Conservation (phyloP, 2,113 vertebrate species). For the Platanista minor region DNA sequence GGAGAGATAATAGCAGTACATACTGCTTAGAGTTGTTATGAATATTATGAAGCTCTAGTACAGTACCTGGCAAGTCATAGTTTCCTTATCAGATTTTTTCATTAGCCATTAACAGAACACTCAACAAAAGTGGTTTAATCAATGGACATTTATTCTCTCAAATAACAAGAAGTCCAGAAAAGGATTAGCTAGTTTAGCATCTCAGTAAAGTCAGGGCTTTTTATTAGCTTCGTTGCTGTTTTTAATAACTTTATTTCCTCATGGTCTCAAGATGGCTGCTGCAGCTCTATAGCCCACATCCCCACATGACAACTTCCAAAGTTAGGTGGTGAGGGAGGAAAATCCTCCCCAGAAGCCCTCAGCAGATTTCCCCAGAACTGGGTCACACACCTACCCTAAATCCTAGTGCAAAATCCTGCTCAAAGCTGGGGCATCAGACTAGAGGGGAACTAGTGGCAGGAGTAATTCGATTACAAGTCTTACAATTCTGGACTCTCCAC, state of each 20-base stretch:
- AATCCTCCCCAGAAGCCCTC: neutral
- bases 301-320: neutral
- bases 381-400: neutral
- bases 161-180: neutral
- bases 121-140: neutral
- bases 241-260: neutral
- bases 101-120: neutral
- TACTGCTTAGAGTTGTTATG: neutral
- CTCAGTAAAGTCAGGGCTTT: neutral
- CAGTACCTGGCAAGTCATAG: neutral
- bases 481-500: neutral
- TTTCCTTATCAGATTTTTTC: neutral
- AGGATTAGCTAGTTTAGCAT: neutral
- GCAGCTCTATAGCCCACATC: neutral
- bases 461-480: neutral
- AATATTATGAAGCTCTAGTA: neutral
- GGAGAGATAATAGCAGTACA: neutral
- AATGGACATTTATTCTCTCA: neutral
- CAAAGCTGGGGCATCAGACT: neutral
- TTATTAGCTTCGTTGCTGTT: neutral
- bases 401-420: neutral
- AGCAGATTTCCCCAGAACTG: neutral
- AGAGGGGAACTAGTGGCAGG: neutral
- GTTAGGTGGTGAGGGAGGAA: neutral
- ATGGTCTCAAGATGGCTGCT: neutral